phyloP scores from a whole-genome alignment of 2,113 vertebrate genomes.

The Turnix velox region DNA sequence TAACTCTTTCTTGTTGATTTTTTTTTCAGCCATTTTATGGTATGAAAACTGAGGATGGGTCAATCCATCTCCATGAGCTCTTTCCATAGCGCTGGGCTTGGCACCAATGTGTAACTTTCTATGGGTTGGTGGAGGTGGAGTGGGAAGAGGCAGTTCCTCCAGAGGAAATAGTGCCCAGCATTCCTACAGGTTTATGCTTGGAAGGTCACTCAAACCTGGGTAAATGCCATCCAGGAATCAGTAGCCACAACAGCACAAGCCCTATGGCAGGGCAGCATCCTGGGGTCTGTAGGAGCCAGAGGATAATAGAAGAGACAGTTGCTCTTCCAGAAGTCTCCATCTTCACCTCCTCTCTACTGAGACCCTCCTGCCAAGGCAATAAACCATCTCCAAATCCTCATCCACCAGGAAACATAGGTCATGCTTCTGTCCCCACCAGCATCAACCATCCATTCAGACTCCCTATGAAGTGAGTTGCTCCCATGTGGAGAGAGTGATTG shows the following conservation, averaged over 20 bases:
- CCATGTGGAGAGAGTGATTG: neutral
- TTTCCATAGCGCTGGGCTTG: fast-evolving
- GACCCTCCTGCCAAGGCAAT: constrained; percentile 41
- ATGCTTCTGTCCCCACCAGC: neutral
- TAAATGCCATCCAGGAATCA: neutral
- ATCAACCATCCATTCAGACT: neutral
- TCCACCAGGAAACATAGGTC: neutral
- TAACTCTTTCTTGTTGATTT: neutral
- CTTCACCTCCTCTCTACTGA: neutral
- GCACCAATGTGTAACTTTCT: fast-evolving
- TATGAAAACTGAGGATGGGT: neutral
- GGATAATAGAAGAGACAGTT: neutral
- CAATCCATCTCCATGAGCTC: fast-evolving
- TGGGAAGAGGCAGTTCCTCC: neutral
- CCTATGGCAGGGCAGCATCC: neutral
- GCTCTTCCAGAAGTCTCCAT: neutral
- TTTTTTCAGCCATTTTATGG: fast-evolving
- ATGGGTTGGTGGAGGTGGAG: neutral
- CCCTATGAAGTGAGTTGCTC: fast-evolving
- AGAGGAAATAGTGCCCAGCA: neutral
- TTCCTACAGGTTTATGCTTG: neutral
- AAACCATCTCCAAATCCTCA: neutral
- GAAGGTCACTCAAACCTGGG: neutral
- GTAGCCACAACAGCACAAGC: neutral
- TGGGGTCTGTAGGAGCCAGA: neutral